A percentile compares a stretch with the other conserved stretches of the same genome.
These are phyloP conservation scores for Eristalis arbustorum DNA, from an alignment of 2,888 invertebrate genomes.

Conservation along the genomic window DNA sequence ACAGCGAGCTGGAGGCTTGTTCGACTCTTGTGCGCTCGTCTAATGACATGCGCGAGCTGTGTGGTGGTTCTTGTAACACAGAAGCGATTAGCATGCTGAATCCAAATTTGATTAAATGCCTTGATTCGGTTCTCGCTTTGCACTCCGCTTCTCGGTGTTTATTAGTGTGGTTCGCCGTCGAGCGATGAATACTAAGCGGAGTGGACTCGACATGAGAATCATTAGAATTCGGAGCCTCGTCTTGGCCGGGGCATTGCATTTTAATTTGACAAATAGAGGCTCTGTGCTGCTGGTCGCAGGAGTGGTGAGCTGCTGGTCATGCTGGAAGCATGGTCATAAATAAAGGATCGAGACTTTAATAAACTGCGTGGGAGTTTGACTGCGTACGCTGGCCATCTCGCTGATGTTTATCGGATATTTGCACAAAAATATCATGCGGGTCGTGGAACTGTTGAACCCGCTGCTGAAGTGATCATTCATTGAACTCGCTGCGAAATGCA, in stretches of 20 bases:
- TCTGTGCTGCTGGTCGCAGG: background rate
- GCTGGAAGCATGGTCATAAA: background rate
- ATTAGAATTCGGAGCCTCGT: slow-evolving; percentile 43
- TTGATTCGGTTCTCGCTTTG: slow-evolving; percentile 28
- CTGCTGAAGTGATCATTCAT: background rate
- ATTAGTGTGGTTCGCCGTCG: slow-evolving; percentile 33
- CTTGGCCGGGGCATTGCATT: background rate
- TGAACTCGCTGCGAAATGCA: background rate
- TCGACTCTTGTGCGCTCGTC: slow-evolving; percentile 25
- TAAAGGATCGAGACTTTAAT: background rate
- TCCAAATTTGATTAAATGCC: slow-evolving; percentile 56
- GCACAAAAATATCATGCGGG: background rate
- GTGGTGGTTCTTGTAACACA: slow-evolving; percentile 35
- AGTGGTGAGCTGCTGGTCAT: background rate
- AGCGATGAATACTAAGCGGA: slow-evolving; percentile 50
- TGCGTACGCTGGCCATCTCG: background rate
- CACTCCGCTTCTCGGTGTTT: slow-evolving; percentile 22
- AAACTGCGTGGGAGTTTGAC: background rate
- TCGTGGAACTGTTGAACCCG: background rate
- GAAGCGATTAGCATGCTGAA: slow-evolving; percentile 48
- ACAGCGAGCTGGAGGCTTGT: background rate
- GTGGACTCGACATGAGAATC: background rate
- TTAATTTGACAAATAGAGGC: background rate
- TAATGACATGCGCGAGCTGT: slow-evolving; percentile 54
- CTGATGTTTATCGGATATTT: background rate